phyloP scores from a whole-genome alignment of 92 coral and sea anemone species.

The Paramuricea clavata region DNA sequence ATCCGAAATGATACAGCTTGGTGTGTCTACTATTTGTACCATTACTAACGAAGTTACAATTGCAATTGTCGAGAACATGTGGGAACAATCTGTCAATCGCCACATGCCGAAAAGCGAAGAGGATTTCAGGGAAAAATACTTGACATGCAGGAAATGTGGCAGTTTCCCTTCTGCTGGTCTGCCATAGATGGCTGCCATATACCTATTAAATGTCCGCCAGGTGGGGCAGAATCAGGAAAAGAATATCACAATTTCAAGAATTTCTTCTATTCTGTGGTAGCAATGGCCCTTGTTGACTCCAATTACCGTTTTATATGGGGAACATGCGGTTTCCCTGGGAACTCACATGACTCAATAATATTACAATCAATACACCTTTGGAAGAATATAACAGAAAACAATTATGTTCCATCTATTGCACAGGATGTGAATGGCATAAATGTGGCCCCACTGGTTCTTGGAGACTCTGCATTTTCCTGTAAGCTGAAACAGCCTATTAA shows the following conservation, averaged over 20 bases:
- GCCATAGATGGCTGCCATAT: slow-evolving; percentile 71
- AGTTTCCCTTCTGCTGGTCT: slow-evolving; percentile 68
- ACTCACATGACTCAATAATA: slow-evolving; percentile 72
- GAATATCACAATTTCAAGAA: slow-evolving; percentile 76
- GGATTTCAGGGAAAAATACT: neutral
- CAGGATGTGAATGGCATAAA: slow-evolving; percentile 22
- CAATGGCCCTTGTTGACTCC: slow-evolving; percentile 74
- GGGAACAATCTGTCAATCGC: neutral
- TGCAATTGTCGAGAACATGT: neutral
- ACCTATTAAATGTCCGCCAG: slow-evolving; percentile 72
- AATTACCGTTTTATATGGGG: slow-evolving; percentile 74
- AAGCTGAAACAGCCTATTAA: too few species aligned
- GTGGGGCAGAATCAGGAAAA: slow-evolving; percentile 61
- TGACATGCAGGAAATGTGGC: slow-evolving; percentile 44
- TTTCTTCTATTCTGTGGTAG: slow-evolving; percentile 65
- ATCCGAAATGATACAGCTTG: neutral
- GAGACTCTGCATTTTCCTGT: slow-evolving; percentile 46
- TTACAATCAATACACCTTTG: slow-evolving; percentile 70
- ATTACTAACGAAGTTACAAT: neutral
- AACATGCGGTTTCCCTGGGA: slow-evolving; percentile 74
- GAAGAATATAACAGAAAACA: slow-evolving; percentile 39
- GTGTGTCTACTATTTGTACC: neutral
- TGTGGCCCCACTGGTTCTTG: slow-evolving; percentile 40
- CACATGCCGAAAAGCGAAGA: neutral
- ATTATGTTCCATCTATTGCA: slow-evolving; percentile 26